Percentiles rank a stretch among this genome's conserved stretches.
Conservation (phyloP, 2,797 vertebrate species). For the Lemur catta region DNA sequence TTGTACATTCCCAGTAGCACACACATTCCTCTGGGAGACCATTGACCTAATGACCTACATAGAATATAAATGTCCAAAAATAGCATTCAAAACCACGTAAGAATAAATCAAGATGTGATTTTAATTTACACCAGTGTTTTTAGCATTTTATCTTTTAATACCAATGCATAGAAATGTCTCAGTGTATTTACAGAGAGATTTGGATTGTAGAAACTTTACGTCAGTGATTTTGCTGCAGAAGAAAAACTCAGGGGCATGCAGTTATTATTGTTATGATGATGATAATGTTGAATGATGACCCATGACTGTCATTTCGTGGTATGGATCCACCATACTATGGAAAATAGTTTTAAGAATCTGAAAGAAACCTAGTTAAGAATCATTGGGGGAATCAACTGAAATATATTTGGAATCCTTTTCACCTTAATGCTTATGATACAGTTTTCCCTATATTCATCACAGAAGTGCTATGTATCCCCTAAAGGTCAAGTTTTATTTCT, state of each 20-base stretch:
- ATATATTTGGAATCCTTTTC: constrained; percentile 11
- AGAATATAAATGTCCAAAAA: not conserved
- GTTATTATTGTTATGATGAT: not conserved
- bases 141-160: not conserved
- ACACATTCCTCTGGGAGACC: rapidly evolving
- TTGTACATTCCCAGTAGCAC: not conserved
- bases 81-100: not conserved
- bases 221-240: not conserved
- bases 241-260: not conserved
- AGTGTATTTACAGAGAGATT: not conserved
- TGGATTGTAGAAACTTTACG: not conserved
- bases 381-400: not conserved
- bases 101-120: not conserved
- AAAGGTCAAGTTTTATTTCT: constrained; percentile 40
- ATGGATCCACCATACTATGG: not conserved
- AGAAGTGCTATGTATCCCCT: not conserved
- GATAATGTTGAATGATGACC: not conserved
- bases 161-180: not conserved
- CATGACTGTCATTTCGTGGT: not conserved
- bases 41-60: not conserved
- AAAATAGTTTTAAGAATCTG: not conserved
- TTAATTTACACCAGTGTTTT: not conserved
- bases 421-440: not conserved
- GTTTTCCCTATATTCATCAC: not conserved
- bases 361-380: not conserved